phyloP scores from a whole-genome alignment of 2,113 vertebrate species.

The Phalacrocorax carbo region DNA sequence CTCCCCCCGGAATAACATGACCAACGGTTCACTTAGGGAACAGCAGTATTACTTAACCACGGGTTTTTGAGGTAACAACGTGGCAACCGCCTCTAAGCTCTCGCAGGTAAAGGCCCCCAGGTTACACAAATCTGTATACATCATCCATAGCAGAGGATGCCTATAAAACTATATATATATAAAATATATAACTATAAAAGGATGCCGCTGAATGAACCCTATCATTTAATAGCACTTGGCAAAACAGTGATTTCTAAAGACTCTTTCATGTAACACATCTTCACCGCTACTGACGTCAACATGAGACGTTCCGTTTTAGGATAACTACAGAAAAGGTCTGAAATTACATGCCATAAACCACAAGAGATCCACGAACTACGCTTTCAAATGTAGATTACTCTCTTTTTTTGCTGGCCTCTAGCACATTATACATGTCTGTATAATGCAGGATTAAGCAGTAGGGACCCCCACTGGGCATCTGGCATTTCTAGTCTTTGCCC shows the following conservation, averaged over 20 bases:
- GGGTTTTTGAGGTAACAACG: background rate
- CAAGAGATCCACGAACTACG: background rate
- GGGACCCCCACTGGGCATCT: background rate
- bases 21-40: accelerated
- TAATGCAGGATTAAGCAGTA: background rate
- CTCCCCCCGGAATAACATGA: accelerated
- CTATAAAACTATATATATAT: too few species aligned
- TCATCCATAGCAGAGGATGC: background rate
- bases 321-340: background rate
- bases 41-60: accelerated
- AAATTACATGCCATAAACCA: background rate
- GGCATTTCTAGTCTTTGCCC: background rate
- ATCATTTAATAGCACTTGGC: background rate
- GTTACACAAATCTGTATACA: background rate
- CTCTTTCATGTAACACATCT: background rate
- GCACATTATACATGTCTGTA: accelerated
- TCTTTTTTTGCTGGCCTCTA: background rate
- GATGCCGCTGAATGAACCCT: background rate
- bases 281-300: accelerated
- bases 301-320: background rate
- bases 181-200: background rate
- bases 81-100: background rate
- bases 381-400: accelerated
- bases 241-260: background rate
- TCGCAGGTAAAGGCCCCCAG: background rate